Base-by-base conservation (phyloP, 2,888 invertebrate genomes). In the Globia sparganii region DNA sequence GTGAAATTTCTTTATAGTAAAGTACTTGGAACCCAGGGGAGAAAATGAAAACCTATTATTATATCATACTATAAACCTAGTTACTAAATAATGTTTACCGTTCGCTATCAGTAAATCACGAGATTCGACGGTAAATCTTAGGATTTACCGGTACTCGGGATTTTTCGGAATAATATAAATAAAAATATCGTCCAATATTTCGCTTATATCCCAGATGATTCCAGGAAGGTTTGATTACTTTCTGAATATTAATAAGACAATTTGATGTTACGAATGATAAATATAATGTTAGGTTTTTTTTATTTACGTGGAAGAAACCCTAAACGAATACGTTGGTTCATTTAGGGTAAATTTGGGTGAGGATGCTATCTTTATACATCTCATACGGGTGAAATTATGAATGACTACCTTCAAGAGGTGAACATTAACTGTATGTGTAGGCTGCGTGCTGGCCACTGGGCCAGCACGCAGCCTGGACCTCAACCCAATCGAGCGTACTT, bases 161-260 rank as follows among this genome's bases (percentile, higher is more conserved):
- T 71, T 74, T 84, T 85, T 66, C 62, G 58, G 85, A 82, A 82
- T 85, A 82, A 85, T 64, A 82, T 85, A 82, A 82, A 82, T 85
- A 82, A 68, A 82, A 82, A 85, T 81, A 73, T 72, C 85, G 80
- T 80, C 56, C 72, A 56, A 72, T 61, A 69, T 80, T 66, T 84
- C 72, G 40, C n/a, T 58, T 66, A 84, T 49, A 73, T 80, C 81
- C 73, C 70, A 40, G 65, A 80, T 80, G 81, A 80, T 70, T 80
- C 46, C 65, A 56, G 40, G 56, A 58, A 78, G 65, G 84, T 83
- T 80, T 80, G 78, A 79, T 80, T 78, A 84, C 79, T 80, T 77
- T 43, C 64, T 84, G 70, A 84, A 84, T 80, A 84, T 80, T 83
- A 78, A 80, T 80, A 59, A 28, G n/a, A 82, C 15, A 65, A 13